A percentile compares a stretch with the other conserved stretches of the same genome.
phyloP scores from a whole-genome alignment of 2,888 invertebrate species.

The Torymus auratus region DNA sequence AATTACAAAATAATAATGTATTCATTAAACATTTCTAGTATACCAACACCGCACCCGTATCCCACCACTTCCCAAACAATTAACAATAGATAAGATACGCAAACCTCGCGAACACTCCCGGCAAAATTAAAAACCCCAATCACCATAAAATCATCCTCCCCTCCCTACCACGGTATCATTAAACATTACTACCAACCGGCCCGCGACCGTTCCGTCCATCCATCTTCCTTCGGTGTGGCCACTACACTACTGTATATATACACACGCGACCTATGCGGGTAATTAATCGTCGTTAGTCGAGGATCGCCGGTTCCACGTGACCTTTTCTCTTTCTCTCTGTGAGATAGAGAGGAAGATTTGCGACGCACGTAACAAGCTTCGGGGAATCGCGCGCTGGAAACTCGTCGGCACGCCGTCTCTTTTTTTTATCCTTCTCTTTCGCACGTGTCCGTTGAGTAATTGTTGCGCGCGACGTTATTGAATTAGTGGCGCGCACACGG shows the following conservation, averaged over 20 bases:
- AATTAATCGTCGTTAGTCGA: conserved; percentile 56
- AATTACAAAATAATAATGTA: no score
- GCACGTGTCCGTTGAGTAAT: conserved; percentile 12
- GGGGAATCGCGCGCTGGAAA: no score
- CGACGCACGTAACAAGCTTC: no score
- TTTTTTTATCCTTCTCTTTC: no score
- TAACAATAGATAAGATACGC: no score
- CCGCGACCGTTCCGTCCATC: conserved; percentile 19
- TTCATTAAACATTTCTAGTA: no score
- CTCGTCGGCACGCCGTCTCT: no score
- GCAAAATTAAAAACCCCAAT: not conserved
- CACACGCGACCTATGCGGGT: not conserved
- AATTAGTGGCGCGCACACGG: conserved; percentile 1
- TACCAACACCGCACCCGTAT: no score
- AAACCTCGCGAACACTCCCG: no score
- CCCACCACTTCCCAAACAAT: no score
- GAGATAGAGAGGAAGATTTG: not conserved
- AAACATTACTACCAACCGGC: conserved; percentile 11
- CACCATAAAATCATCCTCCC: not conserved
- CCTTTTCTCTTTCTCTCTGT: not conserved
- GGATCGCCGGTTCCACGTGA: conserved; percentile 5
- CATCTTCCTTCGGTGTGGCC: conserved; percentile 34
- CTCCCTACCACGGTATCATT: not conserved
- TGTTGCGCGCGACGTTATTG: not conserved
- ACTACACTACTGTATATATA: no score